Percentiles rank a stretch among this genome's conserved stretches.
Conservation (phyloP, 2,113 vertebrate species). For the Pycnonotus jocosus region DNA sequence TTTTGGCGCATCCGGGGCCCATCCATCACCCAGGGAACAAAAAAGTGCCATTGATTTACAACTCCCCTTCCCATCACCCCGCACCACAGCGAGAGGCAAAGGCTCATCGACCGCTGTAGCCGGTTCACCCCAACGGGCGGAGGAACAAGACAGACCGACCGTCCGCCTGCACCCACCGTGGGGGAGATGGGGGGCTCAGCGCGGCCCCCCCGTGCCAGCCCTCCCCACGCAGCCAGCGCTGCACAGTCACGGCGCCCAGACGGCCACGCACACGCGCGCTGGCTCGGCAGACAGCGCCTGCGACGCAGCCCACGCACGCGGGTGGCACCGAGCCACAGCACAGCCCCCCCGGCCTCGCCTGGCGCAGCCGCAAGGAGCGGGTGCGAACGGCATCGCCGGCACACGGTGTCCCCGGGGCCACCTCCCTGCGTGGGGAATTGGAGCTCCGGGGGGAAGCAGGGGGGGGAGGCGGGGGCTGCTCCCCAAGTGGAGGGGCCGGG, state of each 20-base stretch:
- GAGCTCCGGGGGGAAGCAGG: background rate
- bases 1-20: background rate
- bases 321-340: background rate
- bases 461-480: background rate
- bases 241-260: slow-evolving; percentile 41
- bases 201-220: background rate
- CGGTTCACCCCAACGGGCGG: accelerated
- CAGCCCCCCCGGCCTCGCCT: background rate
- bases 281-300: slow-evolving; percentile 38
- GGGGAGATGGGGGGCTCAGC: background rate
- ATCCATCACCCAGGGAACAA: background rate
- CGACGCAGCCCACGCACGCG: background rate
- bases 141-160: background rate
- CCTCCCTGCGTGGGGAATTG: background rate
- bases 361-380: background rate
- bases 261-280: slow-evolving; percentile 12
- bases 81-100: background rate
- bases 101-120: background rate
- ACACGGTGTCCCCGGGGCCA: background rate
- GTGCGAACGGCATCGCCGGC: background rate
- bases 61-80: background rate
- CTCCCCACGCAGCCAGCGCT: slow-evolving; percentile 13
- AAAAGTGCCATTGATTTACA: slow-evolving; percentile 11
- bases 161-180: accelerated
- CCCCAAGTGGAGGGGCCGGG: background rate